These are phyloP conservation scores for Esox lucius DNA, from an alignment of 2,797 vertebrate species.

Conservation along the genomic window DNA sequence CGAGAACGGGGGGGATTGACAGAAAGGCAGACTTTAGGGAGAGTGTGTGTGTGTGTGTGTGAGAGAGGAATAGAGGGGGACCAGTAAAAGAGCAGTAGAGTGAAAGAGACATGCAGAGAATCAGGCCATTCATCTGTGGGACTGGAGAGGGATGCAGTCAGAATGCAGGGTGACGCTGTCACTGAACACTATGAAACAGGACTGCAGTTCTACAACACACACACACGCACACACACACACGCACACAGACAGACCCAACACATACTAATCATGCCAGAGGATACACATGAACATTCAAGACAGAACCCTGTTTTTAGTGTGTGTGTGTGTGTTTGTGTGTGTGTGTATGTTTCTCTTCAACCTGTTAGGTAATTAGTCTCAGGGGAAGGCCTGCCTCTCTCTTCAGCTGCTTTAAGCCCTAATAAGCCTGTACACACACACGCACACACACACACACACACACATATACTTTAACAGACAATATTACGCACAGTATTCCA, in stretches of 20 bases:
- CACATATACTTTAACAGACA: neutral
- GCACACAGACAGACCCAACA: conserved; percentile 12
- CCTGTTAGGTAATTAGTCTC: conserved; percentile 75
- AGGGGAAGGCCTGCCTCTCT: conserved; percentile 54
- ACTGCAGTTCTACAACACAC: neutral
- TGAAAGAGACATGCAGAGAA: conserved; percentile 64
- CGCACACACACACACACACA: conserved; percentile 1
- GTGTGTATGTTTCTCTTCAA: conserved; percentile 56
- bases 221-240: conserved; percentile 22
- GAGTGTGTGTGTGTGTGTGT: neutral
- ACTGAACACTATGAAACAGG: neutral
- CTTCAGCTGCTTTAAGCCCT: conserved; percentile 60
- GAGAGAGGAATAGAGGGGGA: too few relatives aligned
- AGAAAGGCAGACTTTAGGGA: neutral
- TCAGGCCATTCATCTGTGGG: conserved; percentile 72
- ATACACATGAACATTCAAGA: conserved; percentile 64
- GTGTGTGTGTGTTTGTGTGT: conserved; percentile 51
- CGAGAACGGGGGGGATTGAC: neutral
- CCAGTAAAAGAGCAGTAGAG: conserved; percentile 31
- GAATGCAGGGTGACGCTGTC: conserved; percentile 72
- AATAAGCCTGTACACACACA: conserved; percentile 57
- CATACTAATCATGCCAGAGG: conserved; percentile 50
- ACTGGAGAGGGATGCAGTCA: conserved; percentile 69
- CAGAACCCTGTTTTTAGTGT: conserved; percentile 56
- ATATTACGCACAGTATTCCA: too few relatives aligned